Evolutionary conservation across 2,113 vertebrate genomes (phyloP).

Genomic region (Myocastor coypus): DNA sequence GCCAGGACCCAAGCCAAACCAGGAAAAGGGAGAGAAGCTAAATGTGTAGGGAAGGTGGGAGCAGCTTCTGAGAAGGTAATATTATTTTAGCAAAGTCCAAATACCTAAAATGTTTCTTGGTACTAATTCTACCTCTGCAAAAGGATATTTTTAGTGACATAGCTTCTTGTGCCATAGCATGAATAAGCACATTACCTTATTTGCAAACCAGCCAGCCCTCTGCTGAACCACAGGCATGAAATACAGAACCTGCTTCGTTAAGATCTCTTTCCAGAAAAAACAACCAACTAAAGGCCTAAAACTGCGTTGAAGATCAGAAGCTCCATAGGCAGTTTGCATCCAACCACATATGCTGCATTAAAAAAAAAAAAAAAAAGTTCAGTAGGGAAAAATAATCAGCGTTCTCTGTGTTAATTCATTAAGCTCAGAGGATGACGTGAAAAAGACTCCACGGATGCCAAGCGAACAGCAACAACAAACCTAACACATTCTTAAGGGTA

Average conservation of each 20-base stretch:
- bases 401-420: neutral
- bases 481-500: neutral
- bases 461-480: neutral
- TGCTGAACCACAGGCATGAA: constrained; percentile 25
- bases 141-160: constrained; percentile 56
- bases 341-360: neutral
- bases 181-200: constrained; percentile 46
- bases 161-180: constrained; percentile 17
- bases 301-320: neutral
- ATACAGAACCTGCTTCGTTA: neutral
- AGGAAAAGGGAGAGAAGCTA: neutral
- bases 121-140: constrained; percentile 51
- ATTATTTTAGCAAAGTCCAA: constrained; percentile 62
- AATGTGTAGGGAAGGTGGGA: neutral
- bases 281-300: constrained; percentile 41
- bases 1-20: neutral
- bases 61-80: neutral
- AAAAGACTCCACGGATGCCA: neutral
- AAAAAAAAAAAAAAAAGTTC: constrained; percentile 45
- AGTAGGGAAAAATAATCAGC: neutral
- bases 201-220: neutral
- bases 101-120: constrained; percentile 47
- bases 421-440: neutral
- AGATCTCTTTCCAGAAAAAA: constrained; percentile 15
- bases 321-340: neutral